These are phyloP conservation scores for Malurus leucopterus DNA, from an alignment of 2,797 vertebrate species.

Conservation along the genomic window DNA sequence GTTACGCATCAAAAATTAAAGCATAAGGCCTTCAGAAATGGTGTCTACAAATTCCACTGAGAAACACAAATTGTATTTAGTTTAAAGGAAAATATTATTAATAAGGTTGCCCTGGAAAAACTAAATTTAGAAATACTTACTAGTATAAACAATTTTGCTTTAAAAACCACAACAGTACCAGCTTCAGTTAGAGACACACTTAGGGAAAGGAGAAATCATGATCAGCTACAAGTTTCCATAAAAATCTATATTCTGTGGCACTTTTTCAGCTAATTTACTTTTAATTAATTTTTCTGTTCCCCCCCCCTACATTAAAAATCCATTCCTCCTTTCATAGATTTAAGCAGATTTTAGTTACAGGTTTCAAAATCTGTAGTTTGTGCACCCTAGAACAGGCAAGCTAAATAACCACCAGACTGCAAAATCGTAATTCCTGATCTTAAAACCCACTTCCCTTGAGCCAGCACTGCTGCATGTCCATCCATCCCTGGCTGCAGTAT, in stretches of 20 bases:
- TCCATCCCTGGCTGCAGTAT: accelerated
- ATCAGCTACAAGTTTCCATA: background rate
- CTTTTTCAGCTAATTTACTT: background rate
- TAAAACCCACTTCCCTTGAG: background rate
- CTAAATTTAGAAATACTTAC: background rate
- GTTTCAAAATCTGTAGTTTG: background rate
- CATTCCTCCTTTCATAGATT: background rate
- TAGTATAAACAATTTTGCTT: background rate
- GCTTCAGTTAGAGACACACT: background rate
- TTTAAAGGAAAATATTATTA: background rate
- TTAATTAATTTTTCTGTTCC: background rate
- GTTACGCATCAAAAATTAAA: background rate
- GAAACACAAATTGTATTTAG: background rate
- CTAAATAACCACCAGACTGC: background rate
- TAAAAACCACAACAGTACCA: background rate
- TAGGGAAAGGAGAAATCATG: background rate
- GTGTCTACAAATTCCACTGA: background rate
- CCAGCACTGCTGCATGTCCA: background rate
- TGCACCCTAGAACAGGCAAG: background rate
- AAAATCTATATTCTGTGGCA: background rate
- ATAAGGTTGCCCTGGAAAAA: background rate
- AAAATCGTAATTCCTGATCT: background rate
- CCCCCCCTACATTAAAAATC: background rate
- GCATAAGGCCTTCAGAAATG: background rate
- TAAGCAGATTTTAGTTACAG: background rate